A percentile compares a stretch with the other conserved stretches of the same genome.
Conservation (phyloP, 2,113 vertebrate species). For the Carlito syrichta region DNA sequence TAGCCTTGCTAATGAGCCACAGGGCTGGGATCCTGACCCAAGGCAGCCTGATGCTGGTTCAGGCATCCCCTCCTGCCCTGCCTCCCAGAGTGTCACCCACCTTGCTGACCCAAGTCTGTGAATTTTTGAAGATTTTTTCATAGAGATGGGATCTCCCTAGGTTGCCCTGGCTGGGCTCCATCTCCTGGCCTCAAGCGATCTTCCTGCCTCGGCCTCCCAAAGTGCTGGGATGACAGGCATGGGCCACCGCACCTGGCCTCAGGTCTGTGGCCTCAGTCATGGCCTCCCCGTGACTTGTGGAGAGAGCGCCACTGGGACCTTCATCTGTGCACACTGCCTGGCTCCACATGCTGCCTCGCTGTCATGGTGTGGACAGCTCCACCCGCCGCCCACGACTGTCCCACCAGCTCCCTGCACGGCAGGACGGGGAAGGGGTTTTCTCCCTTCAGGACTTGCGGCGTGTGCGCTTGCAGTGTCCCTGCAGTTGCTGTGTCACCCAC, state of each 20-base stretch:
- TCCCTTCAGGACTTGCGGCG: rapidly evolving
- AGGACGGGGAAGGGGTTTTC: rapidly evolving
- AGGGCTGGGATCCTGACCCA: not conserved
- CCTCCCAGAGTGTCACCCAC: rapidly evolving
- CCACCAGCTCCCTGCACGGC: not conserved
- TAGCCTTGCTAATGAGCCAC: not conserved
- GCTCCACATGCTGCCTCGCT: no score
- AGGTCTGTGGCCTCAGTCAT: no score
- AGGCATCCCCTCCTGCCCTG: rapidly evolving
- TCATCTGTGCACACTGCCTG: no score
- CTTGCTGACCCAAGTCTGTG: not conserved
- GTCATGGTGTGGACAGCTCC: rapidly evolving
- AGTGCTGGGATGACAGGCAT: no score
- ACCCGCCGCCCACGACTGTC: not conserved
- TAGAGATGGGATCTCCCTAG: no score
- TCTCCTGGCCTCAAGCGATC: no score
- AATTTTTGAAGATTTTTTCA: no score
- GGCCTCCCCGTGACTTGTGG: rapidly evolving
- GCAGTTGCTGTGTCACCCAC: no score
- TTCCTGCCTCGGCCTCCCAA: no score
- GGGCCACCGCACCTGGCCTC: no score
- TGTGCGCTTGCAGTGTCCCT: no score
- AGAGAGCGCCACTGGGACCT: not conserved
- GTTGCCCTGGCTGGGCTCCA: no score
- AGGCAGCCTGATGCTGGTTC: not conserved